Conservation (phyloP, 2,888 invertebrate genomes). For the Rotaria magnacalcarata region DNA sequence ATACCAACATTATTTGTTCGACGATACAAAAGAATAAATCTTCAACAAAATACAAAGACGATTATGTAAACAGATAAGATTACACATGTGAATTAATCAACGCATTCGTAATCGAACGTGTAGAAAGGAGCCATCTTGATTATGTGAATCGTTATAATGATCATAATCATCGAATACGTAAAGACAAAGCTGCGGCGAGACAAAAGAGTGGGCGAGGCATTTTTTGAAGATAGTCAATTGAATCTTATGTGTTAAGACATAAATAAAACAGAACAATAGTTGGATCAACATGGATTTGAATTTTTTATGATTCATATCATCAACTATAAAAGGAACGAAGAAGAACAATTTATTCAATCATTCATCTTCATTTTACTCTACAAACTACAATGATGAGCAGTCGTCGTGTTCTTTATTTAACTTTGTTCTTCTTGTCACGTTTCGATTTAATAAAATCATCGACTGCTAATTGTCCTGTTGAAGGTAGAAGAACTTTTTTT, state of each 20-base stretch:
- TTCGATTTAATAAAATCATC: background rate
- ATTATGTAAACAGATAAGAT: background rate
- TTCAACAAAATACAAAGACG: background rate
- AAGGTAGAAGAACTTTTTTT: background rate
- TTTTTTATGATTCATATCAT: background rate
- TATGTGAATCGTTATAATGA: background rate
- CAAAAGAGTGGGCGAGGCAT: background rate
- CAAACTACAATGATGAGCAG: background rate
- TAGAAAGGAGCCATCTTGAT: too few relatives aligned
- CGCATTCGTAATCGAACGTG: background rate
- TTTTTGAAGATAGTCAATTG: background rate
- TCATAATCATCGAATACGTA: background rate
- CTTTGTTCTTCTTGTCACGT: background rate
- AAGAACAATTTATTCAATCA: background rate
- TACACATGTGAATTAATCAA: background rate
- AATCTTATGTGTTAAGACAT: background rate
- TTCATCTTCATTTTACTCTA: background rate
- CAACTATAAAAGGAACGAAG: constrained; percentile 9
- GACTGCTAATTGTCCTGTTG: constrained; percentile 4
- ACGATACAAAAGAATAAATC: background rate
- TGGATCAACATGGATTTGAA: constrained; percentile 8
- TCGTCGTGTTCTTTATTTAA: background rate
- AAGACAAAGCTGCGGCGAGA: background rate
- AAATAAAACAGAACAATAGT: background rate
- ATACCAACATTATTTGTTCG: background rate